Base-by-base conservation (phyloP, 2,113 vertebrate species). In the Typhlomys cinereus region DNA sequence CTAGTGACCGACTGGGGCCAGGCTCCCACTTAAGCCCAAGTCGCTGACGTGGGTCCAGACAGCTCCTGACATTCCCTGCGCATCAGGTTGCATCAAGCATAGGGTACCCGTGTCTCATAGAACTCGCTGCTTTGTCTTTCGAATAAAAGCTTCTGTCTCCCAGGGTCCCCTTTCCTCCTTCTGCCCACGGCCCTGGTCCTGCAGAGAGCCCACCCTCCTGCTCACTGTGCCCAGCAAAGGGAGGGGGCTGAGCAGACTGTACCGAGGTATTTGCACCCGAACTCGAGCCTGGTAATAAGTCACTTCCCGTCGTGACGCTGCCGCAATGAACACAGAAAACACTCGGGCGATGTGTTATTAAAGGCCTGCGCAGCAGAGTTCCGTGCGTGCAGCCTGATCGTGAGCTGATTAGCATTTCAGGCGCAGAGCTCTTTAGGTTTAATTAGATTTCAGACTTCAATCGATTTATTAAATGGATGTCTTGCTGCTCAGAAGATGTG, bases 381-480 rank as follows among this genome's bases (percentile, higher is more conserved):
- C 80, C 13, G 41, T 41, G 54, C 83, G 27, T 31, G 78, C 70
- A n/a, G 44, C 85, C 39, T 75, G 85, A 93, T 69, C 34, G 7
- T 88, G 88, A 91, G 85, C 85, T 96, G 75, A 91, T 92, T 95
- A 93, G 96, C 95, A 96, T 94, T 96, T 94, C 41, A 66, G 80
- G 86, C 90, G 92, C 69, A 66, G 95, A 50, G 90, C 39, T 71
- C 80, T 92, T 89, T 85, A 93, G 83, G 94, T 95, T 92, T 95
- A 95, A 97, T 96, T 97, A 95, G 94, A 93, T 96, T 95, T 96
- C 89, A 94, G 90, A 73, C 86, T 95, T 89, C 92, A 92, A n/a
- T 95, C 84, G 10, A 80, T 94, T 95, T 93, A 95, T 85, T 95
- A 95, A 95, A 92, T 82, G 82, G 84, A 93, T 93, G 89, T 96